phyloP scores from a whole-genome alignment of 2,113 vertebrate genomes.

The Periophthalmus modestus region DNA sequence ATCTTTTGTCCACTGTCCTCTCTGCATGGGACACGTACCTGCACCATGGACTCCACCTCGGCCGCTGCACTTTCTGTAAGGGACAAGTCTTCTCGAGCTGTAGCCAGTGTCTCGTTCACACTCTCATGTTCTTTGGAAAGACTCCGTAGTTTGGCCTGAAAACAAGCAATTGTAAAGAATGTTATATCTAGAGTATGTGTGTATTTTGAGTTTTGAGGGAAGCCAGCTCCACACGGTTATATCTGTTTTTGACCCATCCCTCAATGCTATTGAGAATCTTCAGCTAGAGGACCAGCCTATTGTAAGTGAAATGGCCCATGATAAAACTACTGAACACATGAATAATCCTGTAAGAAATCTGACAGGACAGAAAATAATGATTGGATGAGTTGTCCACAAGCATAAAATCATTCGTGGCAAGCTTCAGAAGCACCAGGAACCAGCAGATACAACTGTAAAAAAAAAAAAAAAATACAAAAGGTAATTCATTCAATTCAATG shows the following conservation, averaged over 20 bases:
- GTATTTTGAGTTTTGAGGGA: not conserved
- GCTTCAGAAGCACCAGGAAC: too few species aligned
- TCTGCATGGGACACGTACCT: not conserved
- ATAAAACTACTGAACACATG: not conserved
- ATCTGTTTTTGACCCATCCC: not conserved
- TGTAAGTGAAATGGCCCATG: not conserved
- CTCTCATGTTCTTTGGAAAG: not conserved
- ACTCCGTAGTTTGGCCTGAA: conserved; percentile 1
- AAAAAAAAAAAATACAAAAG: too few species aligned
- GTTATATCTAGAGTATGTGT: not conserved
- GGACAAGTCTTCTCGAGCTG: not conserved
- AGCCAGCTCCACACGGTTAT: not conserved
- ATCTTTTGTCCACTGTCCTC: too few species aligned
- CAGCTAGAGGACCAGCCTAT: not conserved
- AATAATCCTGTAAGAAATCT: too few species aligned
- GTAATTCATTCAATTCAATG: too few species aligned
- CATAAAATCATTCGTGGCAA: too few species aligned
- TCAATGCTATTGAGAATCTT: not conserved
- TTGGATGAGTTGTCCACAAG: too few species aligned
- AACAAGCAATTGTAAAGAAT: not conserved
- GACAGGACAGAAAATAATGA: too few species aligned
- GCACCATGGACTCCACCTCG: conserved; percentile 1
- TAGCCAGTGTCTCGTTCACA: not conserved
- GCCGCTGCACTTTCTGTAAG: not conserved
- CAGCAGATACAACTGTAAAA: too few species aligned